Conservation (phyloP, 2,797 vertebrate genomes). For the Paratrypauchen microcephalus region DNA sequence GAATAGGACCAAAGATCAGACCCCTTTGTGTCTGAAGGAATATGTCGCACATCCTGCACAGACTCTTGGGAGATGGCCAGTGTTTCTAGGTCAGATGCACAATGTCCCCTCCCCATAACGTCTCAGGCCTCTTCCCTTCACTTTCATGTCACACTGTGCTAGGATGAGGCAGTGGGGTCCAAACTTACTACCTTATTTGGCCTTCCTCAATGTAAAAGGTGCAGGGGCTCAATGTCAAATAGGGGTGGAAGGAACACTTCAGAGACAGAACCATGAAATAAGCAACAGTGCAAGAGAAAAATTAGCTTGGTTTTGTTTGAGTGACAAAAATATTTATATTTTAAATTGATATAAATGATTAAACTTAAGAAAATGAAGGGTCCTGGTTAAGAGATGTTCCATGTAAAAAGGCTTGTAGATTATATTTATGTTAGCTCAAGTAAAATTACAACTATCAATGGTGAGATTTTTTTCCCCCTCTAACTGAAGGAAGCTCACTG, state of each 20-base stretch:
- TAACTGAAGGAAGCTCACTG: constrained; percentile 23
- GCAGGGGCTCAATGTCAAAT: constrained; percentile 12
- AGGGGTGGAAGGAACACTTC: constrained; percentile 12
- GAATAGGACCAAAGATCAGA: constrained; percentile 22
- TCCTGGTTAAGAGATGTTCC: not conserved
- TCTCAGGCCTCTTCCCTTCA: constrained; percentile 11
- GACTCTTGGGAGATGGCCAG: constrained; percentile 38
- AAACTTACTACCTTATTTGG: constrained; percentile 43
- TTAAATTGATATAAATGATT: no score
- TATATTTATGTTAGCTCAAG: no score
- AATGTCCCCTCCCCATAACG: constrained; percentile 28
- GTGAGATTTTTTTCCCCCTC: no score
- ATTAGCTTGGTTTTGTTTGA: constrained; percentile 9
- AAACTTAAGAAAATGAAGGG: no score
- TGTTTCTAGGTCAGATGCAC: constrained; percentile 48
- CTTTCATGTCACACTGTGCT: constrained; percentile 8
- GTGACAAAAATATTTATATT: not conserved
- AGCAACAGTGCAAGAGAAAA: not conserved
- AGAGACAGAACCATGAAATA: constrained; percentile 18
- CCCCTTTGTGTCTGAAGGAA: constrained; percentile 29
- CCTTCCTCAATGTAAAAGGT: constrained; percentile 19
- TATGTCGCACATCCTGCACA: constrained; percentile 28
- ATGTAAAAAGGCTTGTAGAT: not conserved
- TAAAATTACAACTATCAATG: no score
- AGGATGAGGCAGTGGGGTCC: constrained; percentile 16